phyloP scores from a whole-genome alignment of 2,797 vertebrate genomes.

The Tiaroga cobitis region DNA sequence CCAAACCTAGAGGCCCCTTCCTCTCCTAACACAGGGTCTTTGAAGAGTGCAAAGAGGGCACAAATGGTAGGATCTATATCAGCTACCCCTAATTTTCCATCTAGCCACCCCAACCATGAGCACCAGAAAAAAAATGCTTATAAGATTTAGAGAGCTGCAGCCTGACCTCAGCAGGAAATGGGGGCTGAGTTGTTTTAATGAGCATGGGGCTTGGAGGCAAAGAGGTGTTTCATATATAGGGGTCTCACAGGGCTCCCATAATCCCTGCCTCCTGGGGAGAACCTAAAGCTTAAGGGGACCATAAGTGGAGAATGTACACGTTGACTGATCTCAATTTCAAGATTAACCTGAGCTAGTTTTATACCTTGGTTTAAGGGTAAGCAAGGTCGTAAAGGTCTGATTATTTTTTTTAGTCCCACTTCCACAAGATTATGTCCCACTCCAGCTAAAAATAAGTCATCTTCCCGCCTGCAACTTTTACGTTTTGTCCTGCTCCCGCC shows the following conservation, averaged over 20 bases:
- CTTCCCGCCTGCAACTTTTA: background rate
- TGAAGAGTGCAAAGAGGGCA: slow-evolving; percentile 61
- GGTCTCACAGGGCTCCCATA: slow-evolving; percentile 70
- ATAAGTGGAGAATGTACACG: slow-evolving; percentile 35
- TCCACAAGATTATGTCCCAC: background rate
- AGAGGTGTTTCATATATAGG: slow-evolving; percentile 76
- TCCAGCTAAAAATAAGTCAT: background rate
- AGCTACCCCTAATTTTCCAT: slow-evolving; percentile 53
- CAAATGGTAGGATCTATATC: slow-evolving; percentile 61
- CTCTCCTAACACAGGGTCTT: slow-evolving; percentile 61
- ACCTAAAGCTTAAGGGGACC: slow-evolving; percentile 63
- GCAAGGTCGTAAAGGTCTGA: background rate
- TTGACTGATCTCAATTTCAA: background rate
- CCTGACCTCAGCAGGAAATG: slow-evolving; percentile 68
- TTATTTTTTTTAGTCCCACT: background rate
- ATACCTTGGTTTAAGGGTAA: background rate
- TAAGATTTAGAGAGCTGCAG: slow-evolving; percentile 26
- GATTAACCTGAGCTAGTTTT: background rate
- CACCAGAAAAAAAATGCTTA: slow-evolving; percentile 16
- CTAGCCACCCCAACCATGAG: background rate
- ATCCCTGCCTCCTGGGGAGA: slow-evolving; percentile 64
- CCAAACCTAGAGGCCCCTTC: slow-evolving; percentile 41
- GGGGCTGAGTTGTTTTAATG: slow-evolving; percentile 68
- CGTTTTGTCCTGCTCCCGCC: background rate
- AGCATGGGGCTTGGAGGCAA: slow-evolving; percentile 64